A percentile compares a stretch with the other conserved stretches of the same genome.
Evolutionary conservation across 2,113 vertebrate species (phyloP).

Genomic region (Labeo catla): DNA sequence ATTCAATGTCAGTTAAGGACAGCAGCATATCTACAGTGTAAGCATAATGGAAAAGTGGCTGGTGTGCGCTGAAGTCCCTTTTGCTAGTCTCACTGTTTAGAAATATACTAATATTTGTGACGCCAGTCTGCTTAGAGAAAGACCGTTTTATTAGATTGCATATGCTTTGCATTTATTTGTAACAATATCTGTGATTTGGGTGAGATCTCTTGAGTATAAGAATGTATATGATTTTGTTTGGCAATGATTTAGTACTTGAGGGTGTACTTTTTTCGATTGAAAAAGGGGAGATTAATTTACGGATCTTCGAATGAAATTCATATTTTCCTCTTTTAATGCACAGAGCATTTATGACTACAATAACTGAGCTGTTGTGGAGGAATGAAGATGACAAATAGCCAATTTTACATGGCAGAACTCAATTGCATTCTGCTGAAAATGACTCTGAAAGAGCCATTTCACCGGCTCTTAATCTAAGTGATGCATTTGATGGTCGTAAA

Average conservation of each 20-base stretch:
- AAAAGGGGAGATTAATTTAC: not conserved
- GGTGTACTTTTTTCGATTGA: not conserved
- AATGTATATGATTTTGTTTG: not conserved
- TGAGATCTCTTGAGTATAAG: not conserved
- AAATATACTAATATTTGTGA: conserved; percentile 29
- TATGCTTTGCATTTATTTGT: not conserved
- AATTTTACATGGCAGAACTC: conserved; percentile 33
- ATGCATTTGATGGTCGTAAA: conserved; percentile 12
- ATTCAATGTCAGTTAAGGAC: conserved; percentile 69
- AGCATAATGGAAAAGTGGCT: conserved; percentile 51
- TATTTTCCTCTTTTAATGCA: not conserved
- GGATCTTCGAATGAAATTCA: not conserved
- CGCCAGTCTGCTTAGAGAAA: not conserved
- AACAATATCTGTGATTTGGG: not conserved
- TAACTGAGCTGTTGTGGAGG: conserved; percentile 51
- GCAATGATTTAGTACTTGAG: not conserved
- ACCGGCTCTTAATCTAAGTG: conserved; percentile 22
- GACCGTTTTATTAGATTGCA: not conserved
- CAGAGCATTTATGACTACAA: not conserved
- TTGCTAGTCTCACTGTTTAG: conserved; percentile 21
- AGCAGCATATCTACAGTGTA: conserved; percentile 45
- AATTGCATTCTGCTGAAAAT: conserved; percentile 30
- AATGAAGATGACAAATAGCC: conserved; percentile 47
- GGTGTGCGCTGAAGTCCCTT: conserved; percentile 5
- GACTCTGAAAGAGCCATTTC: not conserved